Evolutionary conservation across 2,113 vertebrate genomes (phyloP).

Genomic region (Opisthocomus hoazin): DNA sequence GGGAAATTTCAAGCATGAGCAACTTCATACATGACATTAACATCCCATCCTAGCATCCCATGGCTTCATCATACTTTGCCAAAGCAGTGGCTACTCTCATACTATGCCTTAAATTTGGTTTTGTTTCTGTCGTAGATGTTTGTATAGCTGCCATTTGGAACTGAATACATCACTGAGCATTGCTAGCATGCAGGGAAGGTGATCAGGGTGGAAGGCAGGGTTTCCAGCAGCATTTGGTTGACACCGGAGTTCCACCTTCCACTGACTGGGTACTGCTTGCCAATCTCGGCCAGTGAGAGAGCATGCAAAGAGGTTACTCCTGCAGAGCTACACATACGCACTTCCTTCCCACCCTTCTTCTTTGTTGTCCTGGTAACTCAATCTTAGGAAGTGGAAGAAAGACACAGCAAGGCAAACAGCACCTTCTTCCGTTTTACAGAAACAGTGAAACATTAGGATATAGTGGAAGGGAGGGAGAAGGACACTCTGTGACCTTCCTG

Average conservation of each 20-base stretch:
- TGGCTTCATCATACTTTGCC: not conserved
- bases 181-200: not conserved
- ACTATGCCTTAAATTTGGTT: not conserved
- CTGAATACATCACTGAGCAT: not conserved
- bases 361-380: constrained; percentile 48
- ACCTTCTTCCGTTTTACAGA: not conserved
- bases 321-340: not conserved
- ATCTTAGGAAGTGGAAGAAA: not conserved
- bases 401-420: not conserved
- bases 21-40: not conserved
- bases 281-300: not conserved
- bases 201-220: not conserved
- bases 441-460: not conserved
- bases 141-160: not conserved
- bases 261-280: not conserved
- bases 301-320: not conserved
- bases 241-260: not conserved
- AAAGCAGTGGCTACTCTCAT: not conserved
- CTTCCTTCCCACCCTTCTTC: constrained; percentile 12
- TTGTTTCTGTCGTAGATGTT: not conserved
- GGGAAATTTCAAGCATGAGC: not conserved
- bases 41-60: not conserved
- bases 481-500: not conserved
- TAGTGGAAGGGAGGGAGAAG: not conserved
- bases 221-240: not conserved